Percentiles rank a stretch among this genome's conserved stretches.
phyloP scores from a whole-genome alignment of 2,888 invertebrate genomes.

The Cyrtodaria siliqua region DNA sequence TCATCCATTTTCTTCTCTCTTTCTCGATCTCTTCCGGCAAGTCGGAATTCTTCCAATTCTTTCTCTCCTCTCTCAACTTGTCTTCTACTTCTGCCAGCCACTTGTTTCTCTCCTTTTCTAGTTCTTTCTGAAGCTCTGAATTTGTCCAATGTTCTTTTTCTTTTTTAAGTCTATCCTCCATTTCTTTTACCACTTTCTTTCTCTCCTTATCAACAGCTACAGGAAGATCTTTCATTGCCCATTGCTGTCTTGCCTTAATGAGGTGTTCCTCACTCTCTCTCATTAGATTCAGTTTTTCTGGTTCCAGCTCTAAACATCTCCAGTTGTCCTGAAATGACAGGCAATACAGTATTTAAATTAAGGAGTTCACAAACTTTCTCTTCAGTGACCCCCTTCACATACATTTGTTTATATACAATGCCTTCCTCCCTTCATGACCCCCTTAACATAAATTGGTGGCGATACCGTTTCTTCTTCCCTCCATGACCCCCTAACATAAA shows the following conservation, averaged over 20 bases:
- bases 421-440: too few species aligned
- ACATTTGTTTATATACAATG: too few species aligned
- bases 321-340: slow-evolving; percentile 51
- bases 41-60: slow-evolving; percentile 55
- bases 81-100: slow-evolving; percentile 14
- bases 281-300: slow-evolving; percentile 54
- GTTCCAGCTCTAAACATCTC: slow-evolving; percentile 55
- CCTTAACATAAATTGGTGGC: too few species aligned
- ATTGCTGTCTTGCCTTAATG: slow-evolving; percentile 35
- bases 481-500: too few species aligned
- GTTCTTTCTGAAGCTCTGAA: slow-evolving; percentile 38
- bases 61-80: slow-evolving; percentile 21
- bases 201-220: slow-evolving; percentile 45
- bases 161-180: slow-evolving; percentile 42
- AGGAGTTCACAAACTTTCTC: too few species aligned
- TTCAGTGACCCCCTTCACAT: too few species aligned
- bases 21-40: slow-evolving; percentile 60
- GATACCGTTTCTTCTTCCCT: too few species aligned
- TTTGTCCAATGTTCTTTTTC: slow-evolving; percentile 37
- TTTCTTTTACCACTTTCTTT: slow-evolving; percentile 43
- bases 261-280: slow-evolving; percentile 58
- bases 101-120: slow-evolving; percentile 31
- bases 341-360: too few species aligned
- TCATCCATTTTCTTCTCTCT: slow-evolving; percentile 59
- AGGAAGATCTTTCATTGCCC: slow-evolving; percentile 43